Base-by-base conservation (phyloP, 1,140 invertebrate species). In the Scylla paramamosain region DNA sequence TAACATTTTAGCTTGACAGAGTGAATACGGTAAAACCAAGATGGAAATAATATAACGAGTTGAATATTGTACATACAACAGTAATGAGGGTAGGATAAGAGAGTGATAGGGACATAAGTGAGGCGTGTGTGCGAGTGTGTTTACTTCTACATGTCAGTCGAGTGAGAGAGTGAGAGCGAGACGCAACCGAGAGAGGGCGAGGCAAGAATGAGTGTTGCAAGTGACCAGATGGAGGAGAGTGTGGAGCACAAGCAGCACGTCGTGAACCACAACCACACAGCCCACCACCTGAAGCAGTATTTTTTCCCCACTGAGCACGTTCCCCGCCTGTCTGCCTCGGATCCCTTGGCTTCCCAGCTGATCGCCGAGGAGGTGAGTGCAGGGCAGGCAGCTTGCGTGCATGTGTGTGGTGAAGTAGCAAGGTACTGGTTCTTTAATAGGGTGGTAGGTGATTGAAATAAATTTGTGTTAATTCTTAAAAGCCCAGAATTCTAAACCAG, bases 221-320 rank as follows among this genome's bases (percentile, higher is more conserved):
- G 25, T 32, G 86, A 88, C 31, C 12, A 46, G 32, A 46, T 20
- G 8, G 14, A 46, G 28, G 16, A 88, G 6, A 86, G 83, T 86
- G 12, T 39, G 8, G 83, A 86, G 4, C 32, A 29, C 91, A 4
- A 82, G 16, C 2, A 77, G 10, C 29, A 89, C 87, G 6, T 89
- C 87, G 7, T 32, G 6, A 91, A 48, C 89, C 89, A 91, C 45
- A 82, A 39, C 39, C 45, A 45, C 29, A 82, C 77, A 7, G 32
- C 31, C n/a, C 29, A 82, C 92, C 93, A 90, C 84, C 4, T 89
- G 39, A 29, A 31, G 25, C 87, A 94, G 45, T 94, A 94, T 32
- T 94, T 94, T 29, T 94, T 94, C 52, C 84, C 84, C 46, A 89
- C 93, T 0, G 84, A 94, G 46, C 93, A 45, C 84, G 89, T 94